Evolutionary conservation across 2,113 vertebrate species (phyloP), one percentile per base, ranked within the genome.

Genomic region (Sphyrna mokarran): DNA sequence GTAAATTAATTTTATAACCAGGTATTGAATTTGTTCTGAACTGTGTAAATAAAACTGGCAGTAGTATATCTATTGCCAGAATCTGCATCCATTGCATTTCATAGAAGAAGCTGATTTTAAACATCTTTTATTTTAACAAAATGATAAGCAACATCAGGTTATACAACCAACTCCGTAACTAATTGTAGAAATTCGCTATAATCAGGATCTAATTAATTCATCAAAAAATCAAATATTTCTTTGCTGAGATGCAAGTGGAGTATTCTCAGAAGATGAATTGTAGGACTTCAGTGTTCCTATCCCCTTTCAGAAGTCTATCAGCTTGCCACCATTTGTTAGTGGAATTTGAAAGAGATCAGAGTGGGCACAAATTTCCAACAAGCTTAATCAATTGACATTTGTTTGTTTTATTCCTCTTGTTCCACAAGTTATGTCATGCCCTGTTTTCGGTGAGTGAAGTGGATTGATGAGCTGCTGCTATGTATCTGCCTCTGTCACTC

Each of bases 341-440:
- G 63, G 89, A 61, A 66, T 91, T 91, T 63, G 89, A 91, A 66
- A 91, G 89, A 91, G 89, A 91, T 66, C 20, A 91, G 33, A 91
- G 20, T 37, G 7, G 89, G 16, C 58, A 63, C 89, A 91, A n/a
- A 91, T 66, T 90, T 66, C 14, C 14, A 66, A 66, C 89, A 66
- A 37, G 89, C 16, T 37, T 91, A 66, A 91, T 91, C 61, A n/a
- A 91, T 66, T 66, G 18, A 37, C 11, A 37, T 91, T 91, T 91
- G 89, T 90, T 61, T 90, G 54, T 90, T 91, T 87, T 91, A 18
- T 16, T n/a, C 89, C 16, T 91, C 89, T 37, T 33, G 43, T 11
- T 48, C 70, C 54, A 23, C 43, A 87, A 87, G 48, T 54, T 87
- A 26, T 87, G 89, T 14, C 89, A 91, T 66, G 33, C 58, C 29